Percentiles rank a stretch among this genome's conserved stretches.
phyloP scores from a whole-genome alignment of 2,888 invertebrate genomes.

The Harpalus rubripes region DNA sequence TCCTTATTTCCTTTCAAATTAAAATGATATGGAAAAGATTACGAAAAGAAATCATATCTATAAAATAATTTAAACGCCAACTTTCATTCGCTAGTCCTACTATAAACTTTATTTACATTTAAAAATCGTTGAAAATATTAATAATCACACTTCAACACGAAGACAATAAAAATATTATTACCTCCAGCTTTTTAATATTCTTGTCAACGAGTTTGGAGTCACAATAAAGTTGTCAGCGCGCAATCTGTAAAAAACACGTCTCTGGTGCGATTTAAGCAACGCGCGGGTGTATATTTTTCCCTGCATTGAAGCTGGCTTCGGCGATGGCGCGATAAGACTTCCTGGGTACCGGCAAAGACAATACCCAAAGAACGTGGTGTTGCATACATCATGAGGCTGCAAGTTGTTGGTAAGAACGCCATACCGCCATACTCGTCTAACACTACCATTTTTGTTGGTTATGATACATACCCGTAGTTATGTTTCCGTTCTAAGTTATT shows the following conservation, averaged over 20 bases:
- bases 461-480: slow-evolving; percentile 18
- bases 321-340: slow-evolving; percentile 59
- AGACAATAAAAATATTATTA: slow-evolving; percentile 34
- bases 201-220: background rate
- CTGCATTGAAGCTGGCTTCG: slow-evolving; percentile 46
- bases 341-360: slow-evolving; percentile 60
- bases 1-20: too few relatives aligned
- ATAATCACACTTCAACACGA: background rate
- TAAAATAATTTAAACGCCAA: too few relatives aligned
- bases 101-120: background rate
- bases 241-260: slow-evolving; percentile 11
- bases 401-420: background rate
- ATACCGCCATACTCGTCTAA: slow-evolving; percentile 25
- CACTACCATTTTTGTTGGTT: background rate
- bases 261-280: too few relatives aligned
- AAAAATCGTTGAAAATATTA: background rate
- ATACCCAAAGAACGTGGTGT: slow-evolving; percentile 56
- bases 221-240: slow-evolving; percentile 17
- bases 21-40: too few relatives aligned
- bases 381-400: slow-evolving; percentile 55
- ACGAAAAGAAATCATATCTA: too few relatives aligned
- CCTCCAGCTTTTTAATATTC: slow-evolving; percentile 5
- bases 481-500: slow-evolving; percentile 44
- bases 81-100: too few relatives aligned
- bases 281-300: slow-evolving; percentile 20